Evolutionary conservation across 2,888 invertebrate species (phyloP).

Genomic region (Microplitis deprimator): DNA sequence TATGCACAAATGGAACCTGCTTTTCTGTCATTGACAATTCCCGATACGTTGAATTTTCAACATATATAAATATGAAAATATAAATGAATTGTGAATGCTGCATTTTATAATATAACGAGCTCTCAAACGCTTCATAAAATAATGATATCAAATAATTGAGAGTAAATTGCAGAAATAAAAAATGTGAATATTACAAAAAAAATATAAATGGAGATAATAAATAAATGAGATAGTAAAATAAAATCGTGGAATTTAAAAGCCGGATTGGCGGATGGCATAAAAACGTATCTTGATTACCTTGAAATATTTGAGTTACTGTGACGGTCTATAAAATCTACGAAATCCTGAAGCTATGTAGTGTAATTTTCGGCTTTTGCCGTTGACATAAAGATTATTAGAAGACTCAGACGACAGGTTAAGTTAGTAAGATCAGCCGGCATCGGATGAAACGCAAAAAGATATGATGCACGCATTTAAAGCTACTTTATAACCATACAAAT

Average conservation of each 20-base stretch:
- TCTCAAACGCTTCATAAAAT: not conserved
- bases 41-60: slow-evolving; percentile 24
- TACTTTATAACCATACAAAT: slow-evolving; percentile 51
- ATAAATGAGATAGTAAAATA: too few species aligned
- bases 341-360: not conserved
- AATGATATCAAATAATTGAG: slow-evolving; percentile 63
- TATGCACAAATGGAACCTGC: not conserved
- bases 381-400: not conserved
- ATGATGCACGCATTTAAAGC: slow-evolving; percentile 5
- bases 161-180: too few species aligned
- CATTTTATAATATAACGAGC: slow-evolving; percentile 15
- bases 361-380: slow-evolving; percentile 10
- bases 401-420: not conserved
- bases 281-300: not conserved
- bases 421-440: not conserved
- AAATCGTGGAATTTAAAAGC: slow-evolving; percentile 59
- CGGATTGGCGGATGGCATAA: not conserved
- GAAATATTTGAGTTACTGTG: not conserved
- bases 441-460: slow-evolving; percentile 15
- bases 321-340: not conserved
- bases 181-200: too few species aligned
- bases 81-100: not conserved
- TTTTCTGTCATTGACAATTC: slow-evolving; percentile 14
- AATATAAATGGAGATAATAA: too few species aligned
- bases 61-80: not conserved